Evolutionary conservation across 1,140 invertebrate genomes (phyloP).

Genomic region (Pseudobourletiella spinata): DNA sequence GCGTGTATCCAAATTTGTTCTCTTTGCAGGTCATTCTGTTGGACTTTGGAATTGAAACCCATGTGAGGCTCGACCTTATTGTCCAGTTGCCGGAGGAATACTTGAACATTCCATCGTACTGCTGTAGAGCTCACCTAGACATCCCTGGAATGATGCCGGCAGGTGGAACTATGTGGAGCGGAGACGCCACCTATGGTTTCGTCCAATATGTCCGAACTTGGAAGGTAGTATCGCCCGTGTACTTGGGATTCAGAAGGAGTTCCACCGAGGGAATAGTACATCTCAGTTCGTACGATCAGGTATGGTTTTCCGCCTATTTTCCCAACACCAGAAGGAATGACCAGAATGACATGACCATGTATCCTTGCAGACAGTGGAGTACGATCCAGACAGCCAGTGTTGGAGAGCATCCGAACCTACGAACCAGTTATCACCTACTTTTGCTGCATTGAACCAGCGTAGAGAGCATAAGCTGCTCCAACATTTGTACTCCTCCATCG

Average conservation of each 20-base stretch:
- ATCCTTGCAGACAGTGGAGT: not conserved
- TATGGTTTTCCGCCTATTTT: not conserved
- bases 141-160: not conserved
- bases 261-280: not conserved
- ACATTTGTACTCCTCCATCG: not conserved
- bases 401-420: too few species aligned
- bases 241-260: not conserved
- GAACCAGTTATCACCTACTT: not conserved
- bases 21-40: constrained; percentile 1
- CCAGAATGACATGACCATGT: not conserved
- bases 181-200: not conserved
- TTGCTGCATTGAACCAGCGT: not conserved
- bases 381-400: not conserved
- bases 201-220: not conserved
- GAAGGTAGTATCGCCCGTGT: not conserved
- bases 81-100: not conserved
- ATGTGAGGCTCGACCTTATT: not conserved
- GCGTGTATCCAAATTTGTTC: not conserved
- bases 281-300: not conserved
- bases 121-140: not conserved
- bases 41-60: not conserved
- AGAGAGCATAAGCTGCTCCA: not conserved
- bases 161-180: not conserved
- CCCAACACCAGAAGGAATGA: not conserved
- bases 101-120: not conserved